Base-by-base conservation (phyloP, 92 coral and sea anemone genomes). In the Ricordea florida region DNA sequence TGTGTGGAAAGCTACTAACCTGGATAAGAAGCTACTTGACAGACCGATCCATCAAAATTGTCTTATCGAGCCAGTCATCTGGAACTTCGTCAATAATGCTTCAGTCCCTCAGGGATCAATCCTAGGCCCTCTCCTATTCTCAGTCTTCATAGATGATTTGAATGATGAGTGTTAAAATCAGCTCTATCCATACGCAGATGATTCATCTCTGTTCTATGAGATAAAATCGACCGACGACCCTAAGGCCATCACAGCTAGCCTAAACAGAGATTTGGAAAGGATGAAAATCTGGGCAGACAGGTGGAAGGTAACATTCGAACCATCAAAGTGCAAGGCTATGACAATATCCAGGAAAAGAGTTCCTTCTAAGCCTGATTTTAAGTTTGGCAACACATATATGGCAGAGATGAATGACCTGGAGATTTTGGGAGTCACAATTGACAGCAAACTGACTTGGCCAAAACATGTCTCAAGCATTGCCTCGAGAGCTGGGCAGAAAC, bases 251-350 rank as follows among this genome's bases (percentile, higher is more conserved):
- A 13, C 62, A 2, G 20, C 40, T 23, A 55, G 40, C 37, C 62
- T 55, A 55, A 28, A 55, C 21, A 0, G 62, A 27, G 62, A 55
- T n/a, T 5, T 4, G 37, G 26, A 55, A 22, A 55, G 10, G 38
- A 55, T 55, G 62, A 55, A 5, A 0, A 52, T 24, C 33, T 52
- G 59, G 36, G 59, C 22, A 25, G 29, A 25, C 59, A 52, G 23
- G 33, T 52, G 59, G 36, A 52, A 52, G 33, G 36, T 52, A 35
- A 51, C 58, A 18, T 51, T 51, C 15, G 35, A 51, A 11, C 20
- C 35, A 51, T 20, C 61, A 55, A 55, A 55, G 61, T 55, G 61
- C 18, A 55, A 55, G 37, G 61, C 15, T 24, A 55, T 55, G 61
- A 55, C 23, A 27, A 55, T 55, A 10, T 55, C 37, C 18, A 55